Conservation (phyloP, 92 coral and sea anemone genomes). For the Actinostola sp. region DNA sequence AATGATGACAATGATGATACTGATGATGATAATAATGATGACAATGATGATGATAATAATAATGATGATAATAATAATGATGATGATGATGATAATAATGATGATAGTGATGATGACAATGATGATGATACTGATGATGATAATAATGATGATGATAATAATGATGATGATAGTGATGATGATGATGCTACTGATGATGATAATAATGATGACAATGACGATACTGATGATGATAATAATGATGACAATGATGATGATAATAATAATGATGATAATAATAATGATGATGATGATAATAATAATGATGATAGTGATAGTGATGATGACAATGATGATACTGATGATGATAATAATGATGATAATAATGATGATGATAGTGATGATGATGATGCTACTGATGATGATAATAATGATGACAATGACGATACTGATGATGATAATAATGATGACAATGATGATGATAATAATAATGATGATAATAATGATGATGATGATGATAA, state of each 20-base stretch:
- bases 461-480: not conserved
- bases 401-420: not conserved
- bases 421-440: not conserved
- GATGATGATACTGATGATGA: not conserved
- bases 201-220: no score
- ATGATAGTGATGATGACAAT: not conserved
- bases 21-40: not conserved
- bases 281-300: not conserved
- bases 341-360: not conserved
- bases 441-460: not conserved
- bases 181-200: no score
- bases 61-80: not conserved
- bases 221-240: no score
- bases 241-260: no score
- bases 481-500: no score
- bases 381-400: not conserved
- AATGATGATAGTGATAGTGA: not conserved
- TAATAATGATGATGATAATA: not conserved
- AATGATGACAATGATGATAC: not conserved
- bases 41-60: not conserved
- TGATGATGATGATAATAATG: not conserved
- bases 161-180: conserved; percentile 1
- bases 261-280: not conserved
- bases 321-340: not conserved
- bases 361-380: not conserved